Percentiles rank a stretch among this genome's conserved stretches.
phyloP scores from a whole-genome alignment of 2,888 invertebrate genomes.

The Scaptomyza tumidula region DNA sequence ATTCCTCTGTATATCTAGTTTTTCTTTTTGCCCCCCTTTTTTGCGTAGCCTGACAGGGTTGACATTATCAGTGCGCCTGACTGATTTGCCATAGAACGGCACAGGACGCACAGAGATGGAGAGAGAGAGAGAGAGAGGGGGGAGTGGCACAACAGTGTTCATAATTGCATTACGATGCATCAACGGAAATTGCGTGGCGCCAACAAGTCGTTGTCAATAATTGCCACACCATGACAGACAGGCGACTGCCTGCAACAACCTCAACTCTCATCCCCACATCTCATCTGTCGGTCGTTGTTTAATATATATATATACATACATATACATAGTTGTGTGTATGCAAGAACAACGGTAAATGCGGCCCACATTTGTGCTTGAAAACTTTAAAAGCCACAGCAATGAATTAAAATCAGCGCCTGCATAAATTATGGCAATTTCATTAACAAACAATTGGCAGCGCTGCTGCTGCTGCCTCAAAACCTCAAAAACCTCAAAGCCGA shows the following conservation, averaged over 20 bases:
- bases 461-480: conserved; percentile 7
- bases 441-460: conserved; percentile 54
- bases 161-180: conserved; percentile 72
- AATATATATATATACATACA: not conserved
- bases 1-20: not conserved
- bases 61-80: conserved; percentile 57
- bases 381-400: conserved; percentile 60
- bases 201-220: conserved; percentile 71
- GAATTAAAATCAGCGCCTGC: conserved; percentile 58
- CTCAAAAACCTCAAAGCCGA: conserved; percentile 34
- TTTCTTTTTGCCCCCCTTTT: not conserved
- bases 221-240: conserved; percentile 42
- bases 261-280: not conserved
- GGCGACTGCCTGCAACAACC: not conserved
- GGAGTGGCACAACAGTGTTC: conserved; percentile 22
- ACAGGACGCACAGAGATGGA: not conserved
- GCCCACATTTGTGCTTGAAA: conserved; percentile 19
- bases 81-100: conserved; percentile 43
- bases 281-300: not conserved
- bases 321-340: conserved; percentile 6
- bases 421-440: conserved; percentile 66
- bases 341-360: conserved; percentile 31
- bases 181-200: conserved; percentile 68
- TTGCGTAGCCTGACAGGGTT: conserved; percentile 19
- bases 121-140: not conserved